Conservation (phyloP, 1,140 invertebrate genomes). For the Grapholita molesta region DNA sequence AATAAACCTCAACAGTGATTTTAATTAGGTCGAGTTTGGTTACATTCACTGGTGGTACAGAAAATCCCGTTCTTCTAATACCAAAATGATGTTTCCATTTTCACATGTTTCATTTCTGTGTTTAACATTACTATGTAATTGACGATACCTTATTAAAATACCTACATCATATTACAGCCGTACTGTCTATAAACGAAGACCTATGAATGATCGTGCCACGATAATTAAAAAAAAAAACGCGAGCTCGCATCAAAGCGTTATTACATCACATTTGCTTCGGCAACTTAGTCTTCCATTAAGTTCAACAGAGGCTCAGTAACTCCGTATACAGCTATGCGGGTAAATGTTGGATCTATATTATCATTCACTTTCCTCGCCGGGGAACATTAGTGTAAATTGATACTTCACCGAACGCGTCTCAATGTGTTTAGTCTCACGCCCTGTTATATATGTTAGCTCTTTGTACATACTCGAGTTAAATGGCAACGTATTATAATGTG, state of each 20-base stretch:
- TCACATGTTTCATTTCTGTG: too few species aligned
- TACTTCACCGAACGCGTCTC: slow-evolving; percentile 15
- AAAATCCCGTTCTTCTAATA: too few species aligned
- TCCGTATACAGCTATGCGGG: neutral
- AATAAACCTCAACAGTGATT: neutral
- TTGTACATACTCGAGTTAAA: neutral
- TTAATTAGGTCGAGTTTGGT: neutral
- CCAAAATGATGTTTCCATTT: too few species aligned
- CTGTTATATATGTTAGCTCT: slow-evolving; percentile 6
- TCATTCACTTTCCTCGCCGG: slow-evolving; percentile 14
- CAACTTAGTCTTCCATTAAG: slow-evolving; percentile 11
- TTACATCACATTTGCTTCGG: neutral
- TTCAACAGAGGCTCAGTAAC: neutral
- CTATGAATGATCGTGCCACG: neutral
- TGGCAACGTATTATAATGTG: neutral
- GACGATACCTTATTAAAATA: too few species aligned
- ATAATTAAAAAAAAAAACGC: neutral
- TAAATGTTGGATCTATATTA: slow-evolving; percentile 14
- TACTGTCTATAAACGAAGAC: neutral
- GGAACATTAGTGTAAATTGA: slow-evolving; percentile 16
- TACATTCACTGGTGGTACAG: too few species aligned
- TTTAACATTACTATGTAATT: too few species aligned
- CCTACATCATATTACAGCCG: too few species aligned
- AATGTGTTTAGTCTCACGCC: slow-evolving; percentile 11
- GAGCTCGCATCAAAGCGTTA: neutral